Percentiles rank a stretch among this genome's conserved stretches.
Conservation (phyloP, 2,888 invertebrate genomes). For the Epistrophella euchroma region DNA sequence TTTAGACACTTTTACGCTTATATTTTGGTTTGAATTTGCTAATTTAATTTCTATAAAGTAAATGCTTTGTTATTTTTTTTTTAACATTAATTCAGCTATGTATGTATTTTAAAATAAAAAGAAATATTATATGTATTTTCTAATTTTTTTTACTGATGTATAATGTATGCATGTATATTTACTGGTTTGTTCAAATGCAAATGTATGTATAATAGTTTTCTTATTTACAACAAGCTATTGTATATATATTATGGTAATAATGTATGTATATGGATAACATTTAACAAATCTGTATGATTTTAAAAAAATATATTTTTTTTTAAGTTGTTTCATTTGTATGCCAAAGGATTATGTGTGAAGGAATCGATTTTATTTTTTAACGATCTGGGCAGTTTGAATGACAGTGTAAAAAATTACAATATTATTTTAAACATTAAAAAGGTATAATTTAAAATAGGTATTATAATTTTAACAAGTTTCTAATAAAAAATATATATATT, state of each 20-base stretch:
- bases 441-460: no score
- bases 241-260: conserved; percentile 27
- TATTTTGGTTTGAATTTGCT: conserved; percentile 43
- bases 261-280: conserved; percentile 56
- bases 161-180: no score
- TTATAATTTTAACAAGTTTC: no score
- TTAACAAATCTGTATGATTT: conserved; percentile 53
- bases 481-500: no score
- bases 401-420: not conserved
- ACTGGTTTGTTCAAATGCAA: not conserved
- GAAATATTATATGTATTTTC: no score
- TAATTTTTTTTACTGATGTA: no score
- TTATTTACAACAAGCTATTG: conserved; percentile 57
- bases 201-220: conserved; percentile 28
- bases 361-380: not conserved
- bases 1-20: conserved; percentile 77
- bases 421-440: not conserved
- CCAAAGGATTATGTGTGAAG: not conserved
- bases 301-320: conserved; percentile 69
- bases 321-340: conserved; percentile 20
- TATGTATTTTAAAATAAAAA: not conserved
- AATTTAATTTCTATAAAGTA: conserved; percentile 19
- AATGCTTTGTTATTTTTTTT: conserved; percentile 45
- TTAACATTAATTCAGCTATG: conserved; percentile 29
- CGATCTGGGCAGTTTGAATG: conserved; percentile 8